These are phyloP conservation scores for Gryllus bimaculatus DNA, from an alignment of 1,140 invertebrate species.

Conservation along the genomic window DNA sequence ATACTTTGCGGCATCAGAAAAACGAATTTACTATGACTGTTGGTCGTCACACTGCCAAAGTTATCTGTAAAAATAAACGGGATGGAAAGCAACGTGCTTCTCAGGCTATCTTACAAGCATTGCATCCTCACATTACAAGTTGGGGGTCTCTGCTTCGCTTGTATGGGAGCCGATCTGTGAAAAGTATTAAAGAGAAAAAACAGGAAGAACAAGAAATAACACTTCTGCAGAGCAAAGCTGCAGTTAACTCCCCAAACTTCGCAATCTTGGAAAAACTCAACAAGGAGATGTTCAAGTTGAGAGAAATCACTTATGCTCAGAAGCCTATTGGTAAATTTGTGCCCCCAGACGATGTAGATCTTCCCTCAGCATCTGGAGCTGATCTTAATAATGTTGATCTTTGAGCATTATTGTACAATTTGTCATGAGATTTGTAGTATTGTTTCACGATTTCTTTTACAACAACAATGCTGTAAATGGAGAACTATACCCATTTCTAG, in stretches of 20 bases:
- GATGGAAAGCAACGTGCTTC: constrained; percentile 95
- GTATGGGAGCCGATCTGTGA: constrained; percentile 87
- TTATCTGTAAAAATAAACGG: constrained; percentile 88
- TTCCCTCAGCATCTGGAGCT: constrained; percentile 57
- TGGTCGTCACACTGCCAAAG: constrained; percentile 81
- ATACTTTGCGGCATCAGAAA: constrained; percentile 80
- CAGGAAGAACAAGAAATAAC: constrained; percentile 91
- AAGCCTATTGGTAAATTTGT: constrained; percentile 66
- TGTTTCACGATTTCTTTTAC: not conserved
- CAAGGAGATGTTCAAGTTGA: constrained; percentile 76
- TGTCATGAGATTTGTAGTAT: not conserved
- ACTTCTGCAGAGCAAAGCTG: constrained; percentile 78
- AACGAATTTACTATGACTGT: constrained; percentile 93
- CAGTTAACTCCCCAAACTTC: constrained; percentile 84
- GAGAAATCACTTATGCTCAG: constrained; percentile 41
- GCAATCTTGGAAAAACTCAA: constrained; percentile 86
- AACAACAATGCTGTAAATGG: too few relatives aligned
- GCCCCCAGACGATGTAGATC: constrained; percentile 49
- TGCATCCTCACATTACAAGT: constrained; percentile 88
- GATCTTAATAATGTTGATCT: constrained; percentile 65
- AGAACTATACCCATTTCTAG: not conserved
- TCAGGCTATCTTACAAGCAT: constrained; percentile 82
- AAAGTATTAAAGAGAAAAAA: constrained; percentile 89
- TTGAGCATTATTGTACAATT: constrained; percentile 26
- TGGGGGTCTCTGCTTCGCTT: constrained; percentile 89